Conservation (phyloP, 2,113 vertebrate genomes). For the Mirounga angustirostris region DNA sequence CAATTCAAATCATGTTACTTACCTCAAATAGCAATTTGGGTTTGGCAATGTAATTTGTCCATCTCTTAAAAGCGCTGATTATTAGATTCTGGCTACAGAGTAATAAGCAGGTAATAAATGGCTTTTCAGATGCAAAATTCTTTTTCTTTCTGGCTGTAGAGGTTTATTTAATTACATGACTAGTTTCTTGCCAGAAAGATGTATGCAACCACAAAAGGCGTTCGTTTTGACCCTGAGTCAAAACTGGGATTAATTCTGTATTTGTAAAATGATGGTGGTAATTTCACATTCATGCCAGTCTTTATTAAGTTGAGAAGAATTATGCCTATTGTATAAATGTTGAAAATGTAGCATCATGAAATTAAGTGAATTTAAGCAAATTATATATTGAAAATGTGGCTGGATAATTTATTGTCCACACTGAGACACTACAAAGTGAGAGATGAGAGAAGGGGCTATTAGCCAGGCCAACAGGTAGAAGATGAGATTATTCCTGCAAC, state of each 20-base stretch:
- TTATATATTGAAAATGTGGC: background rate
- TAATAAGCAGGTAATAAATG: conserved; percentile 66
- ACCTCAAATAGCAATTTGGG: conserved; percentile 37
- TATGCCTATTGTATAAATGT: background rate
- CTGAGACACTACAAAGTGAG: background rate
- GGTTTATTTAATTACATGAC: conserved; percentile 67
- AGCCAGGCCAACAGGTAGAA: background rate
- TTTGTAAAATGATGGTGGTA: conserved; percentile 34
- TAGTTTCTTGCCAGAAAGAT: conserved; percentile 61
- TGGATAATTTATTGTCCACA: conserved; percentile 1
- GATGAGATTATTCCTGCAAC: background rate
- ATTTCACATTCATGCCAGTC: conserved; percentile 6
- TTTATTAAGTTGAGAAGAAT: conserved; percentile 43
- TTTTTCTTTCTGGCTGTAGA: conserved; percentile 62
- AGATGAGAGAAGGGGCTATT: background rate
- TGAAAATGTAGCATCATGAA: conserved; percentile 49
- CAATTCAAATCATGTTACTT: conserved; percentile 61
- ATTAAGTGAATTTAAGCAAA: conserved; percentile 45
- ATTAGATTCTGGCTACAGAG: conserved; percentile 69
- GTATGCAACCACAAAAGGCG: conserved; percentile 10
- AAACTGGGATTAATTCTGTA: background rate
- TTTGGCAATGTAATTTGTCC: conserved; percentile 67
- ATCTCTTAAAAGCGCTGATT: conserved; percentile 51
- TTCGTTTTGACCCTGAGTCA: background rate
- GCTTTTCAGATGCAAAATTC: conserved; percentile 68